Conservation (phyloP, 2,797 vertebrate species). For the Myoxocephalus aenaeus region DNA sequence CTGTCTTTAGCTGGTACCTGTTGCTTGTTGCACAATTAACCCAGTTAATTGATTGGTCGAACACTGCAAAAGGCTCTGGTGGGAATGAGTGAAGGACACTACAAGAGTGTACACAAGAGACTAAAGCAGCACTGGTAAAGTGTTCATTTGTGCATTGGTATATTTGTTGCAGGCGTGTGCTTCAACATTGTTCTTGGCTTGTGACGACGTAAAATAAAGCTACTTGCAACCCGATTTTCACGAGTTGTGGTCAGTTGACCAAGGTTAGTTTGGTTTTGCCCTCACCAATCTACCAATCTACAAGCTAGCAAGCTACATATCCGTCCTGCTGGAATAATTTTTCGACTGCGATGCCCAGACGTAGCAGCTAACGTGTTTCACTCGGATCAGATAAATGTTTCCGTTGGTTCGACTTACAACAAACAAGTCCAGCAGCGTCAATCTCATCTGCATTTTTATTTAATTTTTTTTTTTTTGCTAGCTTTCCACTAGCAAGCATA, state of each 20-base stretch:
- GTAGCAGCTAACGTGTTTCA: not conserved
- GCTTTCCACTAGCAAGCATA: too few relatives aligned
- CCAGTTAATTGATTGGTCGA: not conserved
- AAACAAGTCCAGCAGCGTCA: too few relatives aligned
- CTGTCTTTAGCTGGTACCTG: not conserved
- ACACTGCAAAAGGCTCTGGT: not conserved
- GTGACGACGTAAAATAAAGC: not conserved
- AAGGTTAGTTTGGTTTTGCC: not conserved
- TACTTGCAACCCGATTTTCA: not conserved
- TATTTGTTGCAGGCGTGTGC: not conserved
- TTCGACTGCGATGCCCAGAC: not conserved
- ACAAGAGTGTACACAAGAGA: not conserved
- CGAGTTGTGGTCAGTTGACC: not conserved
- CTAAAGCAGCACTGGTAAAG: not conserved
- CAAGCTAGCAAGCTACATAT: not conserved
- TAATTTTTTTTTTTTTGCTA: too few relatives aligned
- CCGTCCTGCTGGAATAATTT: not conserved
- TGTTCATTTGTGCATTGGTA: not conserved
- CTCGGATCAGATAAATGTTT: too few relatives aligned
- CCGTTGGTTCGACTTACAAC: too few relatives aligned
- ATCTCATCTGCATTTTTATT: too few relatives aligned
- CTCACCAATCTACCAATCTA: not conserved
- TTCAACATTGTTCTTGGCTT: not conserved
- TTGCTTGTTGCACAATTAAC: not conserved
- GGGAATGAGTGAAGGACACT: not conserved